Evolutionary conservation across 2,797 vertebrate genomes (phyloP).

Genomic region (Hemibagrus guttatus): DNA sequence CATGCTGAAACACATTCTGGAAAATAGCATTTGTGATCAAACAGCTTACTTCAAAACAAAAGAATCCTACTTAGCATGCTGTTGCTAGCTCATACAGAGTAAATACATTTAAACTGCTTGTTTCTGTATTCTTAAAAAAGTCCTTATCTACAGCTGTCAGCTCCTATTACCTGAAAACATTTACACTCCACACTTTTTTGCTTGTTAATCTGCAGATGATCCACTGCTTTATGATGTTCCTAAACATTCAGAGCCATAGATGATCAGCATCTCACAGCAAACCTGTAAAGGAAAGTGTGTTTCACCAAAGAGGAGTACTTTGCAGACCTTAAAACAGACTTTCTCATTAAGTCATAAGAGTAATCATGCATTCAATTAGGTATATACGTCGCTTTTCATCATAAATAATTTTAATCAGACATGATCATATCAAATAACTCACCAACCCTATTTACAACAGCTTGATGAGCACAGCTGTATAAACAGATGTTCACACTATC

Average conservation of each 20-base stretch:
- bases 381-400: background rate
- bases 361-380: background rate
- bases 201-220: background rate
- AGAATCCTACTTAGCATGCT: background rate
- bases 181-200: background rate
- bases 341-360: background rate
- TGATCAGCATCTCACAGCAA: background rate
- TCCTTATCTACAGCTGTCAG: background rate
- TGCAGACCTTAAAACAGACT: background rate
- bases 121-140: background rate
- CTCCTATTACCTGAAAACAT: background rate
- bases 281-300: background rate
- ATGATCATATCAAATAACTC: background rate
- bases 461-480: background rate
- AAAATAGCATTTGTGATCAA: background rate
- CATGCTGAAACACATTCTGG: background rate
- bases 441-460: background rate
- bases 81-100: background rate
- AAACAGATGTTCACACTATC: background rate
- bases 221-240: background rate
- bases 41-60: background rate
- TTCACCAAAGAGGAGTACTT: background rate
- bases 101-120: background rate
- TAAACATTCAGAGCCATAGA: background rate
- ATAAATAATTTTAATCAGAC: background rate